Evolutionary conservation across 2,888 invertebrate species (phyloP), one percentile per base, ranked within the genome.

Genomic region (Scaptomyza polygonia): DNA sequence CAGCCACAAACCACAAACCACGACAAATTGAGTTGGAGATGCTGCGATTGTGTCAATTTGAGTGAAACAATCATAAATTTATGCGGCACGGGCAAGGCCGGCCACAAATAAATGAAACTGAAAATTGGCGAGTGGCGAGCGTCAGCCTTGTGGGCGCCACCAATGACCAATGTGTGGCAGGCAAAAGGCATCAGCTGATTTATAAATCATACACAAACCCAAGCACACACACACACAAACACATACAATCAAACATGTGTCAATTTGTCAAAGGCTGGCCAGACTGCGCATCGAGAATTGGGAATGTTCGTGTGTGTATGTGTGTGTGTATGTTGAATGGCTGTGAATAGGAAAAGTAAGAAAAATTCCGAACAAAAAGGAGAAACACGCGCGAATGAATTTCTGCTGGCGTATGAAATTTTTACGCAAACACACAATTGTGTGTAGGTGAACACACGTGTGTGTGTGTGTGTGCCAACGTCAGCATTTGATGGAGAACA

Each of bases 391-490:
- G 79, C 79, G 68, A 82, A 78, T 82, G 62, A 85, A 79, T 78
- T 80, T 80, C 76, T 85, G 79, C 83, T 79, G 83, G 82, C 86
- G 72, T 75, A 72, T 85, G 79, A 67, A 75, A 75, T 82, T 85
- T 85, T 63, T 82, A 72, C 82, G 66, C 85, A 68, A 72, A 72
- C 82, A 58, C 48, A 43, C 49, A 48, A 48, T 29, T 44, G 51
- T 44, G 43, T 45, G 14, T 36, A 3, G 39, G n/a, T 21, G 14
- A 44, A 12, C 14, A 27, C 29, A 47, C 48, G 21, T 40, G 34
- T 67, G 67, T 45, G 47, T 52, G 9, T 40, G 14, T 53, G 51
- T 21, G 34, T 69, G 82, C 64, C 67, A 42, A 67, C 83, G 86
- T 86, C 86, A 85, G 79, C 86, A 67, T 51, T 69, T 79, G 67